Evolutionary conservation across 2,113 vertebrate species (phyloP).

Genomic region (Podarcis raffonei): DNA sequence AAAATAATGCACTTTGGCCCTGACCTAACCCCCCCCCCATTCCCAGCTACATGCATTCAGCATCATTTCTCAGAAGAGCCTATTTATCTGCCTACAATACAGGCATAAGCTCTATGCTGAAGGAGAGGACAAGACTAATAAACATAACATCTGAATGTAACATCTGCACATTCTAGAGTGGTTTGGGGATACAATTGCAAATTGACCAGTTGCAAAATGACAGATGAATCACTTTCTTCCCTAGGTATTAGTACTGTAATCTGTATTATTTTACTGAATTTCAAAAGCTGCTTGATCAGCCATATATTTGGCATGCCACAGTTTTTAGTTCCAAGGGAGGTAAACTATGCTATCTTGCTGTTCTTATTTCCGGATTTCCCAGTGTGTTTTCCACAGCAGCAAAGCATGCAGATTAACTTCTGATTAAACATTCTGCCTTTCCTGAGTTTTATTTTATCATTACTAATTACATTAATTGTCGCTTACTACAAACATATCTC

Average conservation of each 20-base stretch:
- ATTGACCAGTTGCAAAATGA: background rate
- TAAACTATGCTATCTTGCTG: background rate
- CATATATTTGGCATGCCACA: accelerated
- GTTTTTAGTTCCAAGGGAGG: background rate
- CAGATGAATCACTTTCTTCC: background rate
- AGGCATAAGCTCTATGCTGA: background rate
- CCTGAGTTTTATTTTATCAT: background rate
- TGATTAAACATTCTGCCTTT: background rate
- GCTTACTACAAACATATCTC: no score
- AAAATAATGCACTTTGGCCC: background rate
- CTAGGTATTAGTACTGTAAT: background rate
- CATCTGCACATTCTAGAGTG: background rate
- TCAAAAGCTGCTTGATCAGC: background rate
- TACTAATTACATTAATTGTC: no score
- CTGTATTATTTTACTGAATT: background rate
- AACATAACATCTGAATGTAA: background rate
- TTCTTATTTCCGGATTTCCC: background rate
- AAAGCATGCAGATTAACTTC: background rate
- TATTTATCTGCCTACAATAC: no score
- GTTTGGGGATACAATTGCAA: background rate
- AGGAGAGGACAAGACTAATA: background rate
- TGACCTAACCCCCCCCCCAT: background rate
- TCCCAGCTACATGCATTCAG: background rate
- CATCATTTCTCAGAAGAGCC: background rate
- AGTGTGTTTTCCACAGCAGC: background rate